These are phyloP conservation scores for Probosciger aterrimus DNA, from an alignment of 2,113 vertebrate genomes.

Conservation along the genomic window DNA sequence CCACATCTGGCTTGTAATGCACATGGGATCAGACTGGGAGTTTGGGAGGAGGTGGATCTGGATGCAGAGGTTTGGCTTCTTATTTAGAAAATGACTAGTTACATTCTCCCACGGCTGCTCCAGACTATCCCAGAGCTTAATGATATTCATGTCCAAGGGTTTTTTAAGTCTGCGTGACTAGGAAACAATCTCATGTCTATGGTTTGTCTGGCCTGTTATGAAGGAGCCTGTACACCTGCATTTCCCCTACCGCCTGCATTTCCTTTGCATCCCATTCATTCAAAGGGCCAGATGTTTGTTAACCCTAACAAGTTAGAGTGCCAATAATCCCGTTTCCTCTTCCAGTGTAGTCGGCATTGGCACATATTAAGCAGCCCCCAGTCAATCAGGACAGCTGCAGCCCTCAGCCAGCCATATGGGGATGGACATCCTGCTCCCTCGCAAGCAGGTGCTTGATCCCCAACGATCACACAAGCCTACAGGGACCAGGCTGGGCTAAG, in stretches of 20 bases:
- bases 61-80: conserved; percentile 39
- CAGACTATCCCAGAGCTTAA: conserved; percentile 28
- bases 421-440: neutral
- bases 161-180: neutral
- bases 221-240: neutral
- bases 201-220: neutral
- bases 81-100: conserved; percentile 24
- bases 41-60: conserved; percentile 34
- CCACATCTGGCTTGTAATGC: conserved; percentile 13
- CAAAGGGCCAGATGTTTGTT: neutral
- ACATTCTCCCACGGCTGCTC: conserved; percentile 33
- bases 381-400: neutral
- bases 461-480: rapidly evolving
- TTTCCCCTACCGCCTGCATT: neutral
- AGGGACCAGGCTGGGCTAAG: neutral
- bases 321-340: neutral
- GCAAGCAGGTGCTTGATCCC: neutral
- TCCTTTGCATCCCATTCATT: neutral
- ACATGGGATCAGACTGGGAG: neutral
- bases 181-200: neutral
- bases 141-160: neutral
- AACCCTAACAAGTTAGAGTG: neutral
- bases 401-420: neutral
- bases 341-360: rapidly evolving
- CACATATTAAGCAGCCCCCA: neutral